Conservation (phyloP, 2,113 vertebrate species). For the Vidua macroura region DNA sequence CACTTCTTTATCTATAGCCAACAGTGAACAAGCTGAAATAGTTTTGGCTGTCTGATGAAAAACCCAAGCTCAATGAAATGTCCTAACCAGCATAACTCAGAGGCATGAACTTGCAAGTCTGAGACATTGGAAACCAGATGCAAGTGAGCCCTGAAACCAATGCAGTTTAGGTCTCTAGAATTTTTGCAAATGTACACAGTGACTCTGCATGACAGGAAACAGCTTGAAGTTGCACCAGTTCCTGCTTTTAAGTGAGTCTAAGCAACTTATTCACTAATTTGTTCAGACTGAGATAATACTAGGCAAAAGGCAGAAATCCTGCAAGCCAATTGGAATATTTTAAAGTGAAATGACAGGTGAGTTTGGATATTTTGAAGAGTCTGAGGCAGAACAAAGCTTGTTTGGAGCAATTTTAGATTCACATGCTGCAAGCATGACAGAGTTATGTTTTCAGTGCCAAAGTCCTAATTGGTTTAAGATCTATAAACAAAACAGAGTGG, state of each 20-base stretch:
- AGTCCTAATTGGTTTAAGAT: conserved; percentile 47
- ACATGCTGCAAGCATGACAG: not conserved
- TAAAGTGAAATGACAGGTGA: not conserved
- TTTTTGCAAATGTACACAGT: not conserved
- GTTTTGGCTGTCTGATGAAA: not conserved
- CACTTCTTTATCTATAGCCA: not conserved
- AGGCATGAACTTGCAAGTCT: not conserved
- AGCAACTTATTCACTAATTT: not conserved
- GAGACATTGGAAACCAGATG: not conserved
- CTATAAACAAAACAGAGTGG: conserved; percentile 23
- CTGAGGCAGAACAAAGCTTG: not conserved
- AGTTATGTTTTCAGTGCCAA: conserved; percentile 2
- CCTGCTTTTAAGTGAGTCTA: not conserved
- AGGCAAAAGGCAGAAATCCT: not conserved
- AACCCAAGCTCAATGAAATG: not conserved
- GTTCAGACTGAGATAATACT: not conserved
- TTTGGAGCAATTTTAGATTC: conserved; percentile 13
- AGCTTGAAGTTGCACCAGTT: not conserved
- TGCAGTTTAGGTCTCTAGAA: not conserved
- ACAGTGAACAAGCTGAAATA: not conserved
- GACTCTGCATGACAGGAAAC: not conserved
- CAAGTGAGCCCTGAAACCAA: not conserved
- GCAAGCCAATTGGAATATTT: not conserved
- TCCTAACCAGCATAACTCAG: not conserved
- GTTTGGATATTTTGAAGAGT: not conserved